Evolutionary conservation across 2,888 invertebrate species (phyloP).

Genomic region (Cheilosia variabilis): DNA sequence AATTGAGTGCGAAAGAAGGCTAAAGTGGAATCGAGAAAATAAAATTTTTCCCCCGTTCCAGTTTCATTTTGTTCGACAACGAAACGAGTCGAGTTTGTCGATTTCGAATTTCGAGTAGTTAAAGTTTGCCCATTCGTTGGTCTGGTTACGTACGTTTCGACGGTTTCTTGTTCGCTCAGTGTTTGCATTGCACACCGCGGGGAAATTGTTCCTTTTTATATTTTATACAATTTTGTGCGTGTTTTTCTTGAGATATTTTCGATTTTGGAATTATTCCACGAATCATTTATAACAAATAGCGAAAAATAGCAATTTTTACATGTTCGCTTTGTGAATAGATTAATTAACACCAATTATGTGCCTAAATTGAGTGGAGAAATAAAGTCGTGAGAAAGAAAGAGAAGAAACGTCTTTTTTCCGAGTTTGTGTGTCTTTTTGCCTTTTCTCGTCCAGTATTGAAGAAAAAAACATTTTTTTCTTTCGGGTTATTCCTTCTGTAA

Average conservation of each 20-base stretch:
- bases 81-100: constrained; percentile 8
- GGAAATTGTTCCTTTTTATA: constrained; percentile 38
- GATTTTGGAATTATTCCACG: constrained; percentile 12
- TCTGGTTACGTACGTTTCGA: constrained; percentile 51
- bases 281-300: constrained; percentile 2
- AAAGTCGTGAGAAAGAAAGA: constrained; percentile 40
- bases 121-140: constrained; percentile 46
- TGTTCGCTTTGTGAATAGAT: constrained; percentile 53
- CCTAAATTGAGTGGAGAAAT: constrained; percentile 61
- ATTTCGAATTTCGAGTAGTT: neutral
- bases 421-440: constrained; percentile 49
- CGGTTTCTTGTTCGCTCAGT: constrained; percentile 59
- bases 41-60: constrained; percentile 25
- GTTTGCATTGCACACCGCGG: constrained; percentile 33
- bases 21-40: constrained; percentile 13
- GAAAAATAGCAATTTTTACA: constrained; percentile 28
- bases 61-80: constrained; percentile 39
- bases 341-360: constrained; percentile 75
- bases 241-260: constrained; percentile 20
- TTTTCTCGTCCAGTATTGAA: constrained; percentile 47
- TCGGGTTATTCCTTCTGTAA: constrained; percentile 28
- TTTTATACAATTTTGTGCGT: constrained; percentile 28
- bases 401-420: constrained; percentile 12
- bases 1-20: constrained; percentile 26
- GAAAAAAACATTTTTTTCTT: constrained; percentile 5